phyloP scores from a whole-genome alignment of 2,888 invertebrate species.

The Trypoxylon attenuatum region DNA sequence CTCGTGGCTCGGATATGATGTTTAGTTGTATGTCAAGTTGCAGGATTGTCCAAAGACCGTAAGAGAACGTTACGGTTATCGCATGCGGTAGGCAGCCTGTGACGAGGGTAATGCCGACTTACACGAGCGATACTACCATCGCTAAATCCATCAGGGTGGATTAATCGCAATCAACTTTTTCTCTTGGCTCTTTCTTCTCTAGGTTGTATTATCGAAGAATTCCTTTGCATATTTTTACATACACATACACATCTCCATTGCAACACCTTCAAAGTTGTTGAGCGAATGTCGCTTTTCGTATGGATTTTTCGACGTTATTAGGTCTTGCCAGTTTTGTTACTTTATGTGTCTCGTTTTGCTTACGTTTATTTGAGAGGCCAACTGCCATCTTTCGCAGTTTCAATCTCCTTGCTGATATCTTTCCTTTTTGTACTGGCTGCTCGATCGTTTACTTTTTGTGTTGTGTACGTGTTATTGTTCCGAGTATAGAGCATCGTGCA shows the following conservation, averaged over 20 bases:
- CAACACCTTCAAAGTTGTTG: too few relatives aligned
- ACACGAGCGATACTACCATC: slow-evolving; percentile 39
- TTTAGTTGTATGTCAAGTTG: slow-evolving; percentile 71
- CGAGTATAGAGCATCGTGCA: neutral
- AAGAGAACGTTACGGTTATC: slow-evolving; percentile 54
- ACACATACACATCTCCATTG: too few relatives aligned
- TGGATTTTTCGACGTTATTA: neutral
- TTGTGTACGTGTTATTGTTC: neutral
- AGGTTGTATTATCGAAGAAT: too few relatives aligned
- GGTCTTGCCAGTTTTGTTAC: neutral
- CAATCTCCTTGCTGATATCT: too few relatives aligned
- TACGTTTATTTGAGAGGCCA: too few relatives aligned
- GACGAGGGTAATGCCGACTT: slow-evolving; percentile 49
- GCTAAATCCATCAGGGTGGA: slow-evolving; percentile 25
- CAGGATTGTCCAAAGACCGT: slow-evolving; percentile 77
- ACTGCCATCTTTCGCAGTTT: too few relatives aligned
- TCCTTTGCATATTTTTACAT: too few relatives aligned
- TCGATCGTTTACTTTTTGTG: too few relatives aligned
- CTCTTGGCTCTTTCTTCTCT: slow-evolving; percentile 43
- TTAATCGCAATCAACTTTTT: slow-evolving; percentile 60
- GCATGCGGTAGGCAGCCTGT: slow-evolving; percentile 52
- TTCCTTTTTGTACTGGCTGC: too few relatives aligned
- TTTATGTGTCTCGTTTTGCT: neutral
- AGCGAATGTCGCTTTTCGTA: too few relatives aligned
- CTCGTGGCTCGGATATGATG: slow-evolving; percentile 80